Percentiles rank a stretch among this genome's conserved stretches.
These are phyloP conservation scores for Heliconius ismenius DNA, from an alignment of 2,888 invertebrate genomes.

Conservation along the genomic window DNA sequence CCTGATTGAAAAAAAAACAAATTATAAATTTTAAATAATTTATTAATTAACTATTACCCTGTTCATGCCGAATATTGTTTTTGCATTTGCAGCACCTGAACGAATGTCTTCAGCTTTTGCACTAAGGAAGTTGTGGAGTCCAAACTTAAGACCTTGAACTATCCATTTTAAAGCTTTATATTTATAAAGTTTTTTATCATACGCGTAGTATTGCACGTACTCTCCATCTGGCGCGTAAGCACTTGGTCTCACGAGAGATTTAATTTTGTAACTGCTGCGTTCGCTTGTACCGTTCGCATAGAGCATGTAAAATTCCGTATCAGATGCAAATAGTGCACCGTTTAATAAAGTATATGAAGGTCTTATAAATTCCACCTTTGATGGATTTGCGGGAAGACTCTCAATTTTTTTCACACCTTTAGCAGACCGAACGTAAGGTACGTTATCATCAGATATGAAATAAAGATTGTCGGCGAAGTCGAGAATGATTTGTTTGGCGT, in stretches of 20 bases:
- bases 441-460: conserved; percentile 55
- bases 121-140: conserved; percentile 50
- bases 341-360: conserved; percentile 56
- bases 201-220: conserved; percentile 60
- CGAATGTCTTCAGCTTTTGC: conserved; percentile 52
- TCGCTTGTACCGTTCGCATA: conserved; percentile 58
- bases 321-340: conserved; percentile 53
- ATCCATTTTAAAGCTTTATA: conserved; percentile 55
- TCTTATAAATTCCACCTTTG: conserved; percentile 52
- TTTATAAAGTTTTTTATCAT: conserved; percentile 66
- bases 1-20: too few species aligned
- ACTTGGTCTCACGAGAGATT: conserved; percentile 51
- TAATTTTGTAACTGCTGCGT: conserved; percentile 48
- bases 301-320: conserved; percentile 52
- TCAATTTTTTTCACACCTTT: conserved; percentile 55
- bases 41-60: background rate
- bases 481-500: conserved; percentile 60
- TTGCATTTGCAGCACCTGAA: background rate
- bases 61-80: conserved; percentile 2
- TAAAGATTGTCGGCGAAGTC: conserved; percentile 63
- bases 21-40: too few species aligned
- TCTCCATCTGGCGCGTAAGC: conserved; percentile 61
- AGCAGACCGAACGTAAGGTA: conserved; percentile 51
- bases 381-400: conserved; percentile 56
- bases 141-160: conserved; percentile 44